Percentiles rank a stretch among this genome's conserved stretches.
These are phyloP conservation scores for Willisornis vidua DNA, from an alignment of 2,113 vertebrate species.

Conservation along the genomic window DNA sequence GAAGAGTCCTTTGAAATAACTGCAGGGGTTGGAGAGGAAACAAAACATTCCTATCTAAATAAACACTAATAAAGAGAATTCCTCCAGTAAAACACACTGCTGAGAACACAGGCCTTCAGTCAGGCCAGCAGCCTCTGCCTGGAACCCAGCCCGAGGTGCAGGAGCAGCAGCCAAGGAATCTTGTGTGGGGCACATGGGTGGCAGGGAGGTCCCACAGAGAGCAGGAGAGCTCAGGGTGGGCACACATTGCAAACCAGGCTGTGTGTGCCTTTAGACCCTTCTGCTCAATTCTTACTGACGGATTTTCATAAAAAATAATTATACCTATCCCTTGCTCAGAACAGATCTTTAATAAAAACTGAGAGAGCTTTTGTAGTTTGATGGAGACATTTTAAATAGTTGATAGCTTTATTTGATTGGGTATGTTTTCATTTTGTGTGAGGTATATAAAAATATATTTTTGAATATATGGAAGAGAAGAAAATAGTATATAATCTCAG, in stretches of 20 bases:
- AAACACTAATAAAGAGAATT: not conserved
- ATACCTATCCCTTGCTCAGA: not conserved
- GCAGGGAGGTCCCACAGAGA: not conserved
- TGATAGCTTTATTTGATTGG: not conserved
- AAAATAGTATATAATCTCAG: not conserved
- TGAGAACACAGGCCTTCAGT: not conserved
- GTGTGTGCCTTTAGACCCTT: not conserved
- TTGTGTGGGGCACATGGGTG: accelerated
- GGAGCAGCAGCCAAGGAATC: not conserved
- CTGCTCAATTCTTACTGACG: not conserved
- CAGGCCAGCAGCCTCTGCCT: not conserved
- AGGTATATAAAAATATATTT: not conserved
- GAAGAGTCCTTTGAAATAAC: not conserved
- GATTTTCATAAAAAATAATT: not conserved
- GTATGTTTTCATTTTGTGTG: not conserved
- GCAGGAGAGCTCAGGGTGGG: not conserved
- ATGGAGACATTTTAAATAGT: not conserved
- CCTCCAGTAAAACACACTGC: not conserved
- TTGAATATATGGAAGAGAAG: accelerated
- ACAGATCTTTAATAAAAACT: not conserved
- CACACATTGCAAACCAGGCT: not conserved
- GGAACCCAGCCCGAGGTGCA: not conserved
- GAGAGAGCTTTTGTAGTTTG: not conserved
- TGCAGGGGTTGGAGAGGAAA: not conserved
- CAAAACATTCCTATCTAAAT: not conserved